Evolutionary conservation across 2,113 vertebrate genomes (phyloP).

Genomic region (Melanostigma gelatinosum): DNA sequence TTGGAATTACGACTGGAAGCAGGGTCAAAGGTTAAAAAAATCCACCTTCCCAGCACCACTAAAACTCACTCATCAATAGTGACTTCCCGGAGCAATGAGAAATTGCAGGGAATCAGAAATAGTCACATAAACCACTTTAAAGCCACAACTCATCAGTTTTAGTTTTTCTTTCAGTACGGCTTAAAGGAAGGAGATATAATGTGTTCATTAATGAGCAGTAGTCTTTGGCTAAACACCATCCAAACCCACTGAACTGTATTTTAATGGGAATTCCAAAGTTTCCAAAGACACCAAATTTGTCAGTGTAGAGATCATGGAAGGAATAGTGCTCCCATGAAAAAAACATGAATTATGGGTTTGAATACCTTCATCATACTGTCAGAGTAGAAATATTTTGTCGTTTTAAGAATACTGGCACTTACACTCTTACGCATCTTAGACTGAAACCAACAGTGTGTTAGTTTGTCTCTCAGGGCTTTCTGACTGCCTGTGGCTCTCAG

Average conservation of each 20-base stretch:
- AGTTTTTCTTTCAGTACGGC: not conserved
- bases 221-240: not conserved
- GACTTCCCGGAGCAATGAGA: not conserved
- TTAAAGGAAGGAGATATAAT: not conserved
- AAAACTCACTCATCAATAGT: not conserved
- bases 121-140: not conserved
- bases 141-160: not conserved
- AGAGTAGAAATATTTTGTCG: not conserved
- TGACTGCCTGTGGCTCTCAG: not conserved
- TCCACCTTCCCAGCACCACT: no score
- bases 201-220: not conserved
- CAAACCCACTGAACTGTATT: not conserved
- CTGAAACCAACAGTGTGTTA: not conserved
- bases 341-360: not conserved
- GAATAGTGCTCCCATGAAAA: not conserved
- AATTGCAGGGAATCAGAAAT: not conserved
- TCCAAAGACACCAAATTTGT: not conserved
- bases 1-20: not conserved
- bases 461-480: not conserved
- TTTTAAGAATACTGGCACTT: not conserved
- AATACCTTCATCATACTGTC: not conserved
- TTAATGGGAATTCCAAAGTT: not conserved
- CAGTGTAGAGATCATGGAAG: not conserved
- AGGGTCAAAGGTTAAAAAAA: slow-evolving; percentile 4
- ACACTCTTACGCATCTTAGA: not conserved